These are phyloP conservation scores for Hypocryptadius cinnamomeus DNA, from an alignment of 2,113 vertebrate genomes.

Conservation along the genomic window DNA sequence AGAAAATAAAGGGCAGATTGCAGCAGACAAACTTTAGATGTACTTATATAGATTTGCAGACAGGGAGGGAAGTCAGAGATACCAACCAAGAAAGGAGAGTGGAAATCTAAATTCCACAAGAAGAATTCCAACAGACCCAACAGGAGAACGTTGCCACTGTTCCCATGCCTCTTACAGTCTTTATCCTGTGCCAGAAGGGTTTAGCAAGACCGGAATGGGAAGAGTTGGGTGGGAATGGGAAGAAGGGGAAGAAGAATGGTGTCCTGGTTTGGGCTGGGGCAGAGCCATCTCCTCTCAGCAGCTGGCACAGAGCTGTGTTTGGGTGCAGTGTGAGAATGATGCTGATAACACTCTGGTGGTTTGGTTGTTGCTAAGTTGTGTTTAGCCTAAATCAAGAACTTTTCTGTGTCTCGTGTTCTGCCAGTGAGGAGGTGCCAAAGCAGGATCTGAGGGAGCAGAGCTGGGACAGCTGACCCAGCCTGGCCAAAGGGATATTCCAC, in stretches of 20 bases:
- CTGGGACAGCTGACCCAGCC: neutral
- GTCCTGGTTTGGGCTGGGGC: neutral
- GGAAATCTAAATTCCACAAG: neutral
- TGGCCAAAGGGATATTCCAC: neutral
- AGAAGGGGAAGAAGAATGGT: neutral
- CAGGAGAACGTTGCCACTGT: neutral
- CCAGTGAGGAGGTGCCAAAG: neutral
- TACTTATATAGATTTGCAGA: neutral
- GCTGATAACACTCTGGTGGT: accelerated
- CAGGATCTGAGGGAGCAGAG: neutral
- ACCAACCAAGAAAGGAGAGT: neutral
- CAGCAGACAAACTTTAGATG: neutral
- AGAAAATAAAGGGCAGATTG: neutral
- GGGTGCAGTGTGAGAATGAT: neutral
- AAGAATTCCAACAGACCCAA: neutral
- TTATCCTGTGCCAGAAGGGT: neutral
- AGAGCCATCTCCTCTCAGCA: neutral
- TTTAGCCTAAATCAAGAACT: neutral
- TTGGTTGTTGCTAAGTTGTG: neutral
- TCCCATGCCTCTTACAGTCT: neutral
- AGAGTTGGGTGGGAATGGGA: neutral
- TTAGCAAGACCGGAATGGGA: neutral
- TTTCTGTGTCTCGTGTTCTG: neutral
- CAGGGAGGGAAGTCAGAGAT: neutral
- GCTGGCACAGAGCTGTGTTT: no score